Evolutionary conservation across 2,888 invertebrate species (phyloP).

Genomic region (Zygaena filipendulae): DNA sequence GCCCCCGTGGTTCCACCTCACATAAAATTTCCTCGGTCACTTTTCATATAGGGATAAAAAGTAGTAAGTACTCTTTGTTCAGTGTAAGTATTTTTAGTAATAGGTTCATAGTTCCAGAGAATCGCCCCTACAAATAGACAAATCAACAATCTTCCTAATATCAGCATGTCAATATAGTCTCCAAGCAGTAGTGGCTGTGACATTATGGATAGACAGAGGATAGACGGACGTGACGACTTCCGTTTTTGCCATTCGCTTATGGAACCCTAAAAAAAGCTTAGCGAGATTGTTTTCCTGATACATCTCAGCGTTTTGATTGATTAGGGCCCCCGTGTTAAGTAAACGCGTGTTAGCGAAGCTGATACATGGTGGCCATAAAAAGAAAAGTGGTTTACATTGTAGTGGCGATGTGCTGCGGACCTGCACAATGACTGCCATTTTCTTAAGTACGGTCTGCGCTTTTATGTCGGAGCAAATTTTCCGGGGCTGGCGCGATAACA

Average conservation of each 20-base stretch:
- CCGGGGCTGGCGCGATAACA: slow-evolving; percentile 52
- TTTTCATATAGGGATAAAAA: too few relatives aligned
- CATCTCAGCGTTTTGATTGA: too few relatives aligned
- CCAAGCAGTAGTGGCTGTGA: background rate
- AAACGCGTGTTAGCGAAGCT: slow-evolving; percentile 45
- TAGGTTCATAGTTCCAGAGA: too few relatives aligned
- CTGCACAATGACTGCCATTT: slow-evolving; percentile 44
- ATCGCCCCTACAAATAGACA: too few relatives aligned
- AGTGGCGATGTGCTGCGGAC: slow-evolving; percentile 28
- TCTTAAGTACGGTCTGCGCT: slow-evolving; percentile 54
- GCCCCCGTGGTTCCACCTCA: too few relatives aligned
- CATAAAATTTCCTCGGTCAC: too few relatives aligned
- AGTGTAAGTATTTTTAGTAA: too few relatives aligned
- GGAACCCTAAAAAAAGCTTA: slow-evolving; percentile 18
- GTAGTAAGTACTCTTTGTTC: too few relatives aligned
- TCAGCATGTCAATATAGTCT: too few relatives aligned
- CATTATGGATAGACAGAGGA: background rate
- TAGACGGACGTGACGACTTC: background rate
- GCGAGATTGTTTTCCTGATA: too few relatives aligned
- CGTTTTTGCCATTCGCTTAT: slow-evolving; percentile 6
- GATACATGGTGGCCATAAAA: slow-evolving; percentile 50
- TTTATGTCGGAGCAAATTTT: slow-evolving; percentile 45
- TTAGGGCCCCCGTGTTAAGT: slow-evolving; percentile 38
- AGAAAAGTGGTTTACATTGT: slow-evolving; percentile 50
- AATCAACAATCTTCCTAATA: too few relatives aligned